Evolutionary conservation across 2,888 invertebrate genomes (phyloP), one percentile per base, ranked within the genome.

Genomic region (Diaprepes abbreviatus): DNA sequence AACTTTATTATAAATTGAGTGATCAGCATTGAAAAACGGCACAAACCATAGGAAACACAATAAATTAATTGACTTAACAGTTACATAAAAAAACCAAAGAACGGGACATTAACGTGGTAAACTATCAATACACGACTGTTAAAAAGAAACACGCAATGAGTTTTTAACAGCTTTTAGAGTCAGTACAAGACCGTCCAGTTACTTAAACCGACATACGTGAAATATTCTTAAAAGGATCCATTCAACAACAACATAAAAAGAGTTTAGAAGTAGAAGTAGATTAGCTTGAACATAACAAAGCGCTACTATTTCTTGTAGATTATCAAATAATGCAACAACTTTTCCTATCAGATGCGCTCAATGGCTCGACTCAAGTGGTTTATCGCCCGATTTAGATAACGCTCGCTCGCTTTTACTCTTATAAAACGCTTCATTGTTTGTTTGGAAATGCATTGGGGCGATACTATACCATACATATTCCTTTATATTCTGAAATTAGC

Each of bases 301-400:
- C 12, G 9, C 48, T n/a, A 50, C 48, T 50, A 50, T 50, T 50
- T 28, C 48, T 50, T 28, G 48, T 14, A 28, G 28, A 50, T 50
- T 28, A 50, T 50, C 48, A 58, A 58, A 58, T 58, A 58, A 43
- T 58, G 58, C 58, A 58, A 58, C 58, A 58, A 43, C 58, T 21
- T 40, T 16, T 28, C 43, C 38, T 57, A 57, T 57, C 57, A 7
- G 57, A 57, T 57, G 38, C 36, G 4, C 38, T 28, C 35, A 58
- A 58, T 58, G 58, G 31, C 40, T 43, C 10, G 38, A 43, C 58
- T 58, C 58, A 40, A 43, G 40, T 58, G 58, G 38, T 58, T 58
- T 58, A 58, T 58, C 31, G 58, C 28, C 1, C 43, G 58, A 58
- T 58, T 58, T 28, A 58, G 58, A 58, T 58, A 58, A 58, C 21